phyloP scores from a whole-genome alignment of 2,113 vertebrate species.

The Helogale parvula region DNA sequence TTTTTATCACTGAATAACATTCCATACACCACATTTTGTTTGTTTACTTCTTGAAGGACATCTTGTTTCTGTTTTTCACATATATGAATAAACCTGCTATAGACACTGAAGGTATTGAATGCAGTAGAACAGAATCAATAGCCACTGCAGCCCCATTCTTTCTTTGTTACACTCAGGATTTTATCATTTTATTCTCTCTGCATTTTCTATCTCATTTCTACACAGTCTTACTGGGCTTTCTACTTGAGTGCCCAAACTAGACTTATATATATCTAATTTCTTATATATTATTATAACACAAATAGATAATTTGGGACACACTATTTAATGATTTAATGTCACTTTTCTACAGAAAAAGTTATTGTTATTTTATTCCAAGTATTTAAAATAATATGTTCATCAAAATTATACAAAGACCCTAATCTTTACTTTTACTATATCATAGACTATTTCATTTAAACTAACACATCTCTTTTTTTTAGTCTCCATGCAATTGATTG shows the following conservation, averaged over 20 bases:
- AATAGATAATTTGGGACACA: neutral
- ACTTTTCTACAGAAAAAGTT: neutral
- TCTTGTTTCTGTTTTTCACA: neutral
- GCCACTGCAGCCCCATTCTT: neutral
- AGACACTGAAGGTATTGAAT: neutral
- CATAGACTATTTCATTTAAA: neutral
- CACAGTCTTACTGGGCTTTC: neutral
- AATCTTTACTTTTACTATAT: neutral
- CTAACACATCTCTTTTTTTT: neutral
- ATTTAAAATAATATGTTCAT: neutral
- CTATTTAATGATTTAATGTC: neutral
- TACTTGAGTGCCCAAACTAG: neutral
- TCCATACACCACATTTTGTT: neutral
- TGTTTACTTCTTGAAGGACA: neutral
- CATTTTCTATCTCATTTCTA: neutral
- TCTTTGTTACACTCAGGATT: neutral
- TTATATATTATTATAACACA: neutral
- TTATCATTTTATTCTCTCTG: neutral
- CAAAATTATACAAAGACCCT: neutral
- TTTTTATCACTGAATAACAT: neutral
- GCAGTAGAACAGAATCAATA: neutral
- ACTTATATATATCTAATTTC: neutral
- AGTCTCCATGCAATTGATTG: neutral
- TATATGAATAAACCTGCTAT: neutral
- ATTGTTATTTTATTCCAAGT: neutral